Evolutionary conservation across 2,888 invertebrate species (phyloP).

Genomic region (Empis stercorea): DNA sequence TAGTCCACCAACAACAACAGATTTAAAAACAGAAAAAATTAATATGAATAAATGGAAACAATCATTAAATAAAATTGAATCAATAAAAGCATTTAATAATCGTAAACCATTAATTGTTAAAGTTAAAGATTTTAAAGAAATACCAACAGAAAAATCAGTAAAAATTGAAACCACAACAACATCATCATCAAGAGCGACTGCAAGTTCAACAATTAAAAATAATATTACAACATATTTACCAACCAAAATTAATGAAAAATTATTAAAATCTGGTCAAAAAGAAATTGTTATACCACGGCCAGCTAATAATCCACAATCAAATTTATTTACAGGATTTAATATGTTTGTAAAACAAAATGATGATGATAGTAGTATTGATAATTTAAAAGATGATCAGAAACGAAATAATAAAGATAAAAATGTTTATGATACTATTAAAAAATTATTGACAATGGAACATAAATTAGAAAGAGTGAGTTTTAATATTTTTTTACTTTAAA

Average conservation of each 20-base stretch:
- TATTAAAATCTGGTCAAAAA: conserved; percentile 40
- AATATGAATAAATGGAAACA: too few species aligned
- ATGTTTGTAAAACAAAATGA: too few species aligned
- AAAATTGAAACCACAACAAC: conserved; percentile 42
- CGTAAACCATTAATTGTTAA: conserved; percentile 10
- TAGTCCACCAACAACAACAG: conserved; percentile 10
- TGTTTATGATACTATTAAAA: conserved; percentile 43
- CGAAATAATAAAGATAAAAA: conserved; percentile 3
- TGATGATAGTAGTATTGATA: too few species aligned
- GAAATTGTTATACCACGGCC: conserved; percentile 52
- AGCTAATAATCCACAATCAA: conserved; percentile 37
- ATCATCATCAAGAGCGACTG: conserved; percentile 35
- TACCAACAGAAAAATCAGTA: conserved; percentile 7
- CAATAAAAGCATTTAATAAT: conserved; percentile 11
- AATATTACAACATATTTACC: conserved; percentile 36
- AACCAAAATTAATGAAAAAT: not conserved
- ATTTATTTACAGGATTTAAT: not conserved
- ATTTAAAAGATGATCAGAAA: conserved; percentile 6
- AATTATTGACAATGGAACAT: conserved; percentile 43
- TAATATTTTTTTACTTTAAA: too few species aligned
- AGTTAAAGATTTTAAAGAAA: conserved; percentile 1
- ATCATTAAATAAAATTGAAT: conserved; percentile 7
- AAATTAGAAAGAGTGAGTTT: conserved; percentile 18
- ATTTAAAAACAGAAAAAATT: not conserved
- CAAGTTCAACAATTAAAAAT: conserved; percentile 26